phyloP scores from a whole-genome alignment of 2,797 vertebrate genomes.

The Antennarius maculatus region DNA sequence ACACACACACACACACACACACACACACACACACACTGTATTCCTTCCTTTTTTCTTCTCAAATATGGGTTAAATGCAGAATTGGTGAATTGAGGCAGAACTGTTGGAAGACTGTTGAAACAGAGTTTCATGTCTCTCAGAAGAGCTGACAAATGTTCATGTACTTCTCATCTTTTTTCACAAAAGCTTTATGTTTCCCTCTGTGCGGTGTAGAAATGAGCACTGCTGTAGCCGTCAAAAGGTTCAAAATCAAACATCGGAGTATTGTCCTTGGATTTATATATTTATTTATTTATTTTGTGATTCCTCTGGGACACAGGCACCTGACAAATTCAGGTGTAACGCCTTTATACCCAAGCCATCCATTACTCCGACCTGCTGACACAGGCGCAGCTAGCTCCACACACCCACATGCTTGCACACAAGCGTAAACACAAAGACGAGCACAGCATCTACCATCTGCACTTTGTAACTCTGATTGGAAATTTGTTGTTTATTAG shows the following conservation, averaged over 20 bases:
- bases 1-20: slow-evolving; percentile 1
- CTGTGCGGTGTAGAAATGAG: slow-evolving; percentile 50
- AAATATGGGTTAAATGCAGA: slow-evolving; percentile 29
- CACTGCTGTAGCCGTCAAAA: slow-evolving; percentile 50
- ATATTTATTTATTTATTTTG: background rate
- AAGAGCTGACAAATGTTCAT: slow-evolving; percentile 17
- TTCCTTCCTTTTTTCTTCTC: slow-evolving; percentile 1
- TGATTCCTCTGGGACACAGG: slow-evolving; percentile 36
- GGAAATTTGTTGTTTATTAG: slow-evolving; percentile 49
- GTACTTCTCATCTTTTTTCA: slow-evolving; percentile 30
- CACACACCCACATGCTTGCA: slow-evolving; percentile 4
- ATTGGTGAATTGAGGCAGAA: slow-evolving; percentile 36
- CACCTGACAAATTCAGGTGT: slow-evolving; percentile 37
- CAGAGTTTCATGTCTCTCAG: slow-evolving; percentile 28
- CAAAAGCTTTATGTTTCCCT: slow-evolving; percentile 31
- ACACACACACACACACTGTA: background rate
- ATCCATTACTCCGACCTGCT: slow-evolving; percentile 48
- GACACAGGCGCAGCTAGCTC: slow-evolving; percentile 22
- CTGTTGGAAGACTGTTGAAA: slow-evolving; percentile 41
- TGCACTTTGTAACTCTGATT: slow-evolving; percentile 47
- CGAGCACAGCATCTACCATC: slow-evolving; percentile 10
- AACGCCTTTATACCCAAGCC: slow-evolving; percentile 32
- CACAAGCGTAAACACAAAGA: slow-evolving; percentile 25
- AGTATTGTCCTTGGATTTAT: slow-evolving; percentile 33
- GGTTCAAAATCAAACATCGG: slow-evolving; percentile 41